Evolutionary conservation across 2,888 invertebrate genomes (phyloP).

Genomic region (Acronicta leporina): DNA sequence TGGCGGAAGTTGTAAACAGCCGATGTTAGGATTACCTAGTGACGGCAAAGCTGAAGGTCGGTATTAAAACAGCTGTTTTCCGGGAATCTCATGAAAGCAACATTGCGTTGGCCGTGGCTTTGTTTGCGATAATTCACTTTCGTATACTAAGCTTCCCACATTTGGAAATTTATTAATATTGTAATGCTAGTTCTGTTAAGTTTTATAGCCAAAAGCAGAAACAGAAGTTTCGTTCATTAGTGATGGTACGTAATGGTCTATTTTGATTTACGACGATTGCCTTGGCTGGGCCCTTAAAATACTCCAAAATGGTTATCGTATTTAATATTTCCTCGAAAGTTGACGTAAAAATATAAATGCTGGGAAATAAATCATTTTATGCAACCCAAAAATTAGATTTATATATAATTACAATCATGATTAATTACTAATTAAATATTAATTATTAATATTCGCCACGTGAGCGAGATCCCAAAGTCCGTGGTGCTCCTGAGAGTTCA

Average conservation of each 20-base stretch:
- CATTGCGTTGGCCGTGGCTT: constrained; percentile 33
- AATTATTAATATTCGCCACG: too few relatives aligned
- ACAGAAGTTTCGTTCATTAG: constrained; percentile 32
- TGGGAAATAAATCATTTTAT: constrained; percentile 18
- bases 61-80: constrained; percentile 33
- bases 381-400: background rate
- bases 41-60: constrained; percentile 39
- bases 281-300: constrained; percentile 13
- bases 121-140: constrained; percentile 37
- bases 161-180: constrained; percentile 40
- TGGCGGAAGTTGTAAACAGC: constrained; percentile 43
- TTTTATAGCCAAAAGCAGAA: constrained; percentile 33
- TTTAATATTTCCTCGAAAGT: constrained; percentile 33
- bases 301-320: constrained; percentile 19
- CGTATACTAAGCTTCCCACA: constrained; percentile 36
- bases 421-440: too few relatives aligned
- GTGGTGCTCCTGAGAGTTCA: too few relatives aligned
- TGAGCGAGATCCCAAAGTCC: too few relatives aligned
- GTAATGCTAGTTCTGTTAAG: constrained; percentile 17
- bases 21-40: constrained; percentile 32
- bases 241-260: constrained; percentile 16
- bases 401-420: too few relatives aligned
- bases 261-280: constrained; percentile 41
- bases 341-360: constrained; percentile 20
- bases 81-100: constrained; percentile 18